These are phyloP conservation scores for Chrysemys picta DNA, from an alignment of 2,113 vertebrate species.

Conservation along the genomic window DNA sequence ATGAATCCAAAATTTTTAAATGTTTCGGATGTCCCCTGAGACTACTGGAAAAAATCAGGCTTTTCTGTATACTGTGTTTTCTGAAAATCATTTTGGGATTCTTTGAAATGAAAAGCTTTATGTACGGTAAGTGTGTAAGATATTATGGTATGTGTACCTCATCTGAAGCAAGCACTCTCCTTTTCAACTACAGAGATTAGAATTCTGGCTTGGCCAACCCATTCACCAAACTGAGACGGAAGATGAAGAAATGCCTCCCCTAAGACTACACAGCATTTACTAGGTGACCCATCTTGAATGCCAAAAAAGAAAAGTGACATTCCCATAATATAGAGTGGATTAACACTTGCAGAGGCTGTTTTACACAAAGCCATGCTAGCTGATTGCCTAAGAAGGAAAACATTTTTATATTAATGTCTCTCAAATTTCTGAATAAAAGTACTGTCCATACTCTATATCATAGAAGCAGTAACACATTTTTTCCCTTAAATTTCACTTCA, in stretches of 20 bases:
- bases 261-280: neutral
- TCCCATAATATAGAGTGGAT: neutral
- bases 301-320: neutral
- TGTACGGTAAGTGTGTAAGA: neutral
- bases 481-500: fast-evolving
- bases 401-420: neutral
- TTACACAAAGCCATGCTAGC: neutral
- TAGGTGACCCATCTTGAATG: neutral
- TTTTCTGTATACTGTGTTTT: neutral
- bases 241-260: neutral
- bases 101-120: neutral
- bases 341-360: neutral
- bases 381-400: neutral
- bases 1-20: neutral
- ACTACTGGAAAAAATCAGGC: neutral
- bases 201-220: fast-evolving
- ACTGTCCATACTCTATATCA: neutral
- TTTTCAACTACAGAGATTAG: neutral
- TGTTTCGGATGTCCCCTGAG: neutral
- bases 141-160: neutral
- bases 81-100: neutral
- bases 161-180: neutral
- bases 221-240: neutral
- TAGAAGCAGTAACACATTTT: fast-evolving
- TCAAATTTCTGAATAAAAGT: neutral